Percentiles rank a stretch among this genome's conserved stretches.
phyloP scores from a whole-genome alignment of 2,888 invertebrate genomes.

The Drosophila antonietae region DNA sequence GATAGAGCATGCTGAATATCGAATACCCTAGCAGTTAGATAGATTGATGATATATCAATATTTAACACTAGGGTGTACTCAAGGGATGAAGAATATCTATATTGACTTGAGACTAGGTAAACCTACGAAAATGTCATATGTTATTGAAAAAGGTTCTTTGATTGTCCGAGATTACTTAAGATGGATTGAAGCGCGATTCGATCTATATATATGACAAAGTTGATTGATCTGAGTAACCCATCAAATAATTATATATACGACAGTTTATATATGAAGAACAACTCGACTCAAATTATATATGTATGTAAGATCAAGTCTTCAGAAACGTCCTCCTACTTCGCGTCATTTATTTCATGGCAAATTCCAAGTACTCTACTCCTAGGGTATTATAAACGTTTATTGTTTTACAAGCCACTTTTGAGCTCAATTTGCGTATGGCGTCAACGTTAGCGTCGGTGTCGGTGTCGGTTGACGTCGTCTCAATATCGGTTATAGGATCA shows the following conservation, averaged over 20 bases:
- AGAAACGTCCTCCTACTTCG: neutral
- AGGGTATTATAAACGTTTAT: constrained; percentile 64
- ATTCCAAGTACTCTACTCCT: neutral
- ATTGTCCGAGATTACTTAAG: neutral
- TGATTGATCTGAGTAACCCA: neutral
- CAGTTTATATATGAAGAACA: neutral
- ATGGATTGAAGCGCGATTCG: neutral
- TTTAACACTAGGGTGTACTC: neutral
- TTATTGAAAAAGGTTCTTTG: neutral
- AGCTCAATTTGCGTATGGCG: constrained; percentile 69
- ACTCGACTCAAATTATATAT: neutral
- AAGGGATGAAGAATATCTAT: too few species aligned
- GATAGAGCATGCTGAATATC: neutral
- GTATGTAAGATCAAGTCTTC: neutral
- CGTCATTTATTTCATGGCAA: neutral
- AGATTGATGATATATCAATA: neutral
- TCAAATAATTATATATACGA: too few species aligned
- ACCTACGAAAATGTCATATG: neutral
- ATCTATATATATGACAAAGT: neutral
- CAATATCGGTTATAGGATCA: constrained; percentile 79
- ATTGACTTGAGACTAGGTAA: too few species aligned
- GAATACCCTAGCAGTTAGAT: neutral
- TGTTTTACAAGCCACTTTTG: constrained; percentile 75
- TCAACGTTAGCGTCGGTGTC: constrained; percentile 12
- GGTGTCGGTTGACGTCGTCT: constrained; percentile 46